Conservation (phyloP, 2,113 vertebrate genomes). For the Sminthopsis crassicaudata region DNA sequence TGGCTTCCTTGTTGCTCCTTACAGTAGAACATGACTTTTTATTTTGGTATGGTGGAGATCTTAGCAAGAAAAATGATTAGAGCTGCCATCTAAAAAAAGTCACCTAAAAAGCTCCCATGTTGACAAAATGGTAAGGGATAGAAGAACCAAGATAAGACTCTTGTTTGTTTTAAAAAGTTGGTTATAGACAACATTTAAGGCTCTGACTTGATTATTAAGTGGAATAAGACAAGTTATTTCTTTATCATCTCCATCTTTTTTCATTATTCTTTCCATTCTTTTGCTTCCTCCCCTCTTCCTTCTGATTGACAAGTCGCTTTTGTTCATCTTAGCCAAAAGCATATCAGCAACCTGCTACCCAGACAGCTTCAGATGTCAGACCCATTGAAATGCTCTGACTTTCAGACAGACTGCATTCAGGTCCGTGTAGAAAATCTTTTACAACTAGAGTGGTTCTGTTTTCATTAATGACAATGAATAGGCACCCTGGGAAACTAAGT, state of each 20-base stretch:
- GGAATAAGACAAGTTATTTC: neutral
- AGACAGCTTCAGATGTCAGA: neutral
- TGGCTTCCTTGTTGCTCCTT: neutral
- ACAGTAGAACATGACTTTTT: neutral
- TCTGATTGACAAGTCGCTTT: neutral
- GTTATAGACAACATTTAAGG: neutral
- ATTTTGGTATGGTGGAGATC: neutral
- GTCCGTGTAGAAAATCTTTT: neutral
- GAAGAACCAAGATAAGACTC: neutral
- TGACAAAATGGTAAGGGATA: neutral
- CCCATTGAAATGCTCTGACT: neutral
- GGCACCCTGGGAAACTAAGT: neutral
- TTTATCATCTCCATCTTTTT: neutral
- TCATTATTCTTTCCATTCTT: neutral
- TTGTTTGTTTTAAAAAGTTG: neutral
- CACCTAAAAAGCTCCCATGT: neutral
- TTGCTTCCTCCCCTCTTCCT: constrained; percentile 1
- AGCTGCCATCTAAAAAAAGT: neutral
- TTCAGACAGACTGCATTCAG: neutral
- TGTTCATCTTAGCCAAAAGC: neutral
- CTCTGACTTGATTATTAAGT: neutral
- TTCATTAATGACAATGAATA: constrained; percentile 6
- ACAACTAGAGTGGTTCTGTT: neutral
- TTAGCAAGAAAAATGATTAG: neutral
- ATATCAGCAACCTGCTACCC: neutral